These are phyloP conservation scores for Umimayanthus kanabou DNA, from an alignment of 92 coral and sea anemone genomes.

Conservation along the genomic window DNA sequence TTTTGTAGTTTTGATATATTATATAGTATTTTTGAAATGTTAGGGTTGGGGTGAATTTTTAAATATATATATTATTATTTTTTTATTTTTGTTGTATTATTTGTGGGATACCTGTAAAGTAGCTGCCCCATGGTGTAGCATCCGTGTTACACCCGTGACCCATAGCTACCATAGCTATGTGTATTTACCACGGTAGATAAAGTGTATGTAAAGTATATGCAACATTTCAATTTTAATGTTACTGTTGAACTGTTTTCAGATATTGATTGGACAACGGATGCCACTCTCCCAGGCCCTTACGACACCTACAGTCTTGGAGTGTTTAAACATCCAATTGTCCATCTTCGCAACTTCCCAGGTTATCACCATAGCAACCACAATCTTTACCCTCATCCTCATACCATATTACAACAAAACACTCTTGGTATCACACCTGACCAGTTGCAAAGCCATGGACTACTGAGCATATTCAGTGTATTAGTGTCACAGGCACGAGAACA, in stretches of 20 bases:
- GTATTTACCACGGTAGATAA: too few species aligned
- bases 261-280: conserved; percentile 53
- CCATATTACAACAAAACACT: conserved; percentile 75
- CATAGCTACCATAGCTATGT: too few species aligned
- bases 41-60: too few species aligned
- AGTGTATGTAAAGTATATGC: too few species aligned
- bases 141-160: too few species aligned
- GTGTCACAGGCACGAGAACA: conserved; percentile 79
- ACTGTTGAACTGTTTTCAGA: conserved; percentile 50
- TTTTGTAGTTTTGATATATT: too few species aligned
- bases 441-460: conserved; percentile 78
- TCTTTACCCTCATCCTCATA: conserved; percentile 73
- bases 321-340: conserved; percentile 86
- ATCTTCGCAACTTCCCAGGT: conserved; percentile 90
- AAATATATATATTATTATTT: too few species aligned
- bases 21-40: too few species aligned
- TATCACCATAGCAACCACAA: conserved; percentile 63
- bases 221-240: too few species aligned
- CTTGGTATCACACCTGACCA: conserved; percentile 70
- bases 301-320: conserved; percentile 73
- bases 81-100: too few species aligned
- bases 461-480: conserved; percentile 85
- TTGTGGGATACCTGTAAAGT: too few species aligned
- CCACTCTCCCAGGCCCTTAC: conserved; percentile 82
- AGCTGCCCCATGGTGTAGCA: too few species aligned